Conservation (phyloP, 2,888 invertebrate genomes). For the Hydraecia micacea region DNA sequence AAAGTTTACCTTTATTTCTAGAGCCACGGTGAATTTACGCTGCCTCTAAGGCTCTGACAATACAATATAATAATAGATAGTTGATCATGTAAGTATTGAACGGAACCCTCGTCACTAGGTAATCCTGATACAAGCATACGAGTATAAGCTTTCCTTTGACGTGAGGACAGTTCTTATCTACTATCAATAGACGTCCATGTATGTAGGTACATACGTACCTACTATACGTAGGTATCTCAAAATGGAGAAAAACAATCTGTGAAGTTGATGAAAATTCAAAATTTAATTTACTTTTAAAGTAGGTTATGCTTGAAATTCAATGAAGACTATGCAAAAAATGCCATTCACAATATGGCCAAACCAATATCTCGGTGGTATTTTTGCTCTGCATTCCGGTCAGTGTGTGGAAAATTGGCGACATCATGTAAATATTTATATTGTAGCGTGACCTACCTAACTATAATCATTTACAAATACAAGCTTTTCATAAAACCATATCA, state of each 20-base stretch:
- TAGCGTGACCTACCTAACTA: not conserved
- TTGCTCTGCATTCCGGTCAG: not conserved
- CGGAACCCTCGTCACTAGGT: constrained; percentile 18
- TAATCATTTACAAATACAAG: not conserved
- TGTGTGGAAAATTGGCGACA: not conserved
- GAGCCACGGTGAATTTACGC: not conserved
- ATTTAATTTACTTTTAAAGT: not conserved
- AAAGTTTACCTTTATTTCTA: no score
- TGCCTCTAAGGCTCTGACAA: not conserved
- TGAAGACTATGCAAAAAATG: not conserved
- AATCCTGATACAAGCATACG: constrained; percentile 33
- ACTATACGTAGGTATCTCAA: not conserved
- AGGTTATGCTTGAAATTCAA: no score
- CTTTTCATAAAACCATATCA: not conserved
- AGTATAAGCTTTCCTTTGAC: constrained; percentile 27
- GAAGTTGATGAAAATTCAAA: not conserved
- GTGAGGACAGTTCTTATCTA: not conserved
- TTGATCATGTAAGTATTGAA: not conserved
- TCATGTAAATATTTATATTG: not conserved
- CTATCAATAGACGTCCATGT: not conserved
- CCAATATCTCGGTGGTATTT: constrained; percentile 8
- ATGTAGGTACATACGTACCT: not conserved
- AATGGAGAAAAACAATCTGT: not conserved
- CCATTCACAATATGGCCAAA: not conserved
- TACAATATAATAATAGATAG: not conserved